A percentile compares a stretch with the other conserved stretches of the same genome.
These are phyloP conservation scores for Microcebus griseorufus DNA, from an alignment of 2,113 vertebrate genomes.

Conservation along the genomic window DNA sequence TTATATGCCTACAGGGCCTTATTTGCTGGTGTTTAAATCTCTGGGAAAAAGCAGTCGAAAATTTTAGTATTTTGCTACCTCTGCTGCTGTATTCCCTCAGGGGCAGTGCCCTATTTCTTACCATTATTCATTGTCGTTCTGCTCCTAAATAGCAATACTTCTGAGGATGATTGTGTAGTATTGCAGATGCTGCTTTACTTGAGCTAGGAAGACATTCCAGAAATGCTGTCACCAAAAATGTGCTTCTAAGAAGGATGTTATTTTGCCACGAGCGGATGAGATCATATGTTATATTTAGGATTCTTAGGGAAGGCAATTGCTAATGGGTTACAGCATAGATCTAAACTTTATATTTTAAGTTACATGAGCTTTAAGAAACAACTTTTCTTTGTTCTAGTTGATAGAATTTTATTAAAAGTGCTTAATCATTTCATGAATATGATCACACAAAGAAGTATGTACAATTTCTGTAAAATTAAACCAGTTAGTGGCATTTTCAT, in stretches of 20 bases:
- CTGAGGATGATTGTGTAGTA: constrained; percentile 69
- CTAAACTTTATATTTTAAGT: constrained; percentile 47
- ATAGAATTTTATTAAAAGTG: background rate
- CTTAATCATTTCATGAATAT: background rate
- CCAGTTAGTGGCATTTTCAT: background rate
- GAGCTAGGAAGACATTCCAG: constrained; percentile 71
- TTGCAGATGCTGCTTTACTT: constrained; percentile 66
- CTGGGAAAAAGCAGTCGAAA: constrained; percentile 67
- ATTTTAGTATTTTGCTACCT: constrained; percentile 75
- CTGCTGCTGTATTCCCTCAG: constrained; percentile 64
- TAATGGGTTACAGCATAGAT: constrained; percentile 21
- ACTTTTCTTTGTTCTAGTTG: background rate
- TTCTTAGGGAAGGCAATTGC: constrained; percentile 4
- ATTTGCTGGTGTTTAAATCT: constrained; percentile 81
- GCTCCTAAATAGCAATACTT: constrained; percentile 76
- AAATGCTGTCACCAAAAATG: constrained; percentile 54
- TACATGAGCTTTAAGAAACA: background rate
- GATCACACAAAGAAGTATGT: background rate
- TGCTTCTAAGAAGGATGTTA: constrained; percentile 65
- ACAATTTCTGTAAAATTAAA: background rate
- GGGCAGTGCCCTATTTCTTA: constrained; percentile 69
- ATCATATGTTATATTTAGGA: constrained; percentile 57
- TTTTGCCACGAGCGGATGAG: constrained; percentile 32
- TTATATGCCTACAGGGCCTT: constrained; percentile 73
- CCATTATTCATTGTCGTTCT: constrained; percentile 58